These are phyloP conservation scores for Lysandra coridon DNA, from an alignment of 2,888 invertebrate genomes.

Conservation along the genomic window DNA sequence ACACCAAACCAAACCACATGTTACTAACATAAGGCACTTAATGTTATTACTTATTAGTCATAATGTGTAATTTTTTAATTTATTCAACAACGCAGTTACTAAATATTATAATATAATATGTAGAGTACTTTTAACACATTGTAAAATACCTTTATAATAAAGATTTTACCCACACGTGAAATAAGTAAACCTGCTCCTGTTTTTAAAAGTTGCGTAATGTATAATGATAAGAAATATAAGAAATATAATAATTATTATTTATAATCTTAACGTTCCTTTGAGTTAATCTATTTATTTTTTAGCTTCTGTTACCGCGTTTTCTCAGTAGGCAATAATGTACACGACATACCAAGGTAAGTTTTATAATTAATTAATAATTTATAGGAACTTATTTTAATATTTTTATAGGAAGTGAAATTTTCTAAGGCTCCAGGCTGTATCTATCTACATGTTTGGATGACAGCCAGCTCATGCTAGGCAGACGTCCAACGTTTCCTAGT, in stretches of 20 bases:
- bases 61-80: not conserved
- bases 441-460: constrained; percentile 51
- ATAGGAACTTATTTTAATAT: not conserved
- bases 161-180: not conserved
- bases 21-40: not conserved
- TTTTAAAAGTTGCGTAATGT: no score
- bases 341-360: no score
- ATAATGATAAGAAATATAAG: no score
- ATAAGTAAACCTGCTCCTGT: no score
- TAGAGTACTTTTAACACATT: not conserved
- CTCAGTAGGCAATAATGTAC: no score
- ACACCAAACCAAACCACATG: not conserved
- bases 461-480: constrained; percentile 64
- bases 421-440: no score
- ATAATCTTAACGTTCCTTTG: no score
- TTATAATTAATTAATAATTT: not conserved
- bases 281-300: no score
- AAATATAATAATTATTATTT: no score
- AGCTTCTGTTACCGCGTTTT: no score
- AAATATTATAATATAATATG: not conserved
- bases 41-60: not conserved
- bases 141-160: no score
- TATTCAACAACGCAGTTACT: not conserved
- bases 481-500: constrained; percentile 69
- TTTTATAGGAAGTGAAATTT: not conserved